Base-by-base conservation (phyloP, 1,140 invertebrate genomes). In the Aphaenogaster rudis region DNA sequence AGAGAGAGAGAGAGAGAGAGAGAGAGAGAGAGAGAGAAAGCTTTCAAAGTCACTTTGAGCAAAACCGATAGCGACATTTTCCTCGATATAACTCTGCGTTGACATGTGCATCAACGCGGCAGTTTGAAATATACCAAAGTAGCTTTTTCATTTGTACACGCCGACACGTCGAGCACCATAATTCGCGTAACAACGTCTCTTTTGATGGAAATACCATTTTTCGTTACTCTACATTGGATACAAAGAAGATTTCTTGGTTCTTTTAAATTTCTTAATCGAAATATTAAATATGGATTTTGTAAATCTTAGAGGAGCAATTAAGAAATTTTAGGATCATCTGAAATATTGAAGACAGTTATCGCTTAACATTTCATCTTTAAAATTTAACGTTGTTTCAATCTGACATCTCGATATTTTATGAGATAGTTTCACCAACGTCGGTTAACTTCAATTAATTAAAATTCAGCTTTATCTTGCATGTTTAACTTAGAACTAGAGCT, bases 21-120 rank as follows among this genome's bases (percentile, higher is more conserved):
- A n/a, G 9, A 42, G 64, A 66, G 42, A 21, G 11, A 48, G 11
- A 45, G 4, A 48, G 42, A 59, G 48, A 66, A n/a, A 45, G 72
- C 54, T 74, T 84, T 84, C 42, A 39, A 61, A 84, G 69, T 84
- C 69, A 74, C 45, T 61, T 48, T 21, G 11, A 11, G 69, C 33
- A 74, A 76, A 76, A 61, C 67, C 42, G 80, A 82, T 82, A 52
- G 39, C 39, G 67, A 82, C 45, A 76, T 61, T 61, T 76, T 84
- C 42, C 28, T 76, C 42, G 54, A 63, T 76, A 71, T 59, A 84
- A 39, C 69, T 81, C 21, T 28, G 15, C 9, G 21, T 57, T 71
- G 79, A 72, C 39, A 15, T 28, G 39, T 45, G 9, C 21, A 72
- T 81, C 50, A 72, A 69, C 21, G 64, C 21, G 36, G 15, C 28